A percentile compares a stretch with the other conserved stretches of the same genome.
Conservation (phyloP, 2,888 invertebrate genomes). For the Criorhina ranunculi region DNA sequence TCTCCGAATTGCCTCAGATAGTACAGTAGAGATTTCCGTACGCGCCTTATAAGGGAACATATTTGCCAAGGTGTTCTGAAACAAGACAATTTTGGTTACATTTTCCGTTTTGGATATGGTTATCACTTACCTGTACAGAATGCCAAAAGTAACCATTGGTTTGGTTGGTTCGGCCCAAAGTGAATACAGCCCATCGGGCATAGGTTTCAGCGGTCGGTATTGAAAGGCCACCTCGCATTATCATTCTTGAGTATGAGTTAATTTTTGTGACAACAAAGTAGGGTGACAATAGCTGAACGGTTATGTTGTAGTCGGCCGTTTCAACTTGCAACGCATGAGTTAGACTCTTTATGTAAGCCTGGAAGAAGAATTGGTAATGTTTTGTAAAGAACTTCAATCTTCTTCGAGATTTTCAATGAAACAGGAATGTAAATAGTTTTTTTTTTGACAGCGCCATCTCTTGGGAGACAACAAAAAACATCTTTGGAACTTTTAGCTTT, state of each 20-base stretch:
- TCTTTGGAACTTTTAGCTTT: too few relatives aligned
- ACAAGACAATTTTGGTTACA: not conserved
- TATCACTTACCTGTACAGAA: slow-evolving; percentile 89
- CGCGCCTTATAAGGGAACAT: slow-evolving; percentile 48
- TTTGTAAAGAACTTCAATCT: too few relatives aligned
- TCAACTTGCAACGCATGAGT: slow-evolving; percentile 92
- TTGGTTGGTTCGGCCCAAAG: slow-evolving; percentile 91
- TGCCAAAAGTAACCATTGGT: slow-evolving; percentile 96
- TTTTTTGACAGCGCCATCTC: too few relatives aligned
- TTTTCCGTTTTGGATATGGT: not conserved
- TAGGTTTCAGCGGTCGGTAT: slow-evolving; percentile 89
- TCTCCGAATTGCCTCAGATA: slow-evolving; percentile 34
- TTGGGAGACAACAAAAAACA: too few relatives aligned
- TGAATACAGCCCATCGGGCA: slow-evolving; percentile 90
- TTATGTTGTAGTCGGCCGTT: slow-evolving; percentile 89
- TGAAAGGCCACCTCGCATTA: slow-evolving; percentile 88
- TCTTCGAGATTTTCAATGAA: not conserved
- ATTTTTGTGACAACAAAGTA: slow-evolving; percentile 94
- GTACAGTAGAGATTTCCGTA: not conserved
- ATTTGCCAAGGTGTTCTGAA: slow-evolving; percentile 47
- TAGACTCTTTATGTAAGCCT: slow-evolving; percentile 90
- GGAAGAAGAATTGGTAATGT: slow-evolving; percentile 79
- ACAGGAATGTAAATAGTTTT: too few relatives aligned
- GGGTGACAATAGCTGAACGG: slow-evolving; percentile 93
- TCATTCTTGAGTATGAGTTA: slow-evolving; percentile 90